Percentiles rank a stretch among this genome's conserved stretches.
Conservation (phyloP, 2,113 vertebrate species). For the Coturnix japonica region DNA sequence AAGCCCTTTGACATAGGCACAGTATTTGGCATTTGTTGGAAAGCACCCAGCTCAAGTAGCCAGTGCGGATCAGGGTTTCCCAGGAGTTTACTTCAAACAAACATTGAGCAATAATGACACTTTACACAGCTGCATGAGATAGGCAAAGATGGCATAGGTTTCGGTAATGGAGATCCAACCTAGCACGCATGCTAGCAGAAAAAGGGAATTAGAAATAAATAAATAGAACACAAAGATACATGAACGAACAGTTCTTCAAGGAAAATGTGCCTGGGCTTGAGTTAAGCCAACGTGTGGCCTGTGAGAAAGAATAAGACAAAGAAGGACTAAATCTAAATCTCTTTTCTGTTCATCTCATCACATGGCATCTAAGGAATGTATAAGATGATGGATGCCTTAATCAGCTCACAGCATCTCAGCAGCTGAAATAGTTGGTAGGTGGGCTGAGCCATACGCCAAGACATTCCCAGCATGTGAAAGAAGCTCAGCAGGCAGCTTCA, state of each 20-base stretch:
- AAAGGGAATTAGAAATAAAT: background rate
- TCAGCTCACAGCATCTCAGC: slow-evolving; percentile 17
- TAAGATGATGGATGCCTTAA: background rate
- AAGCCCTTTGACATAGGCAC: background rate
- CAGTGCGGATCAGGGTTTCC: background rate
- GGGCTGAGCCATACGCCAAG: slow-evolving; percentile 49
- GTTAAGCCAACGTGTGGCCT: background rate
- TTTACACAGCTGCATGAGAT: background rate
- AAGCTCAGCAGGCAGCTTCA: slow-evolving; percentile 14
- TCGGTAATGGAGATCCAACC: slow-evolving; percentile 24
- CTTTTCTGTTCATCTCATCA: background rate
- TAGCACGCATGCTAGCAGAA: background rate
- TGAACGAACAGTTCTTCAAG: background rate
- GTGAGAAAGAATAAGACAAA: background rate
- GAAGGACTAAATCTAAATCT: background rate
- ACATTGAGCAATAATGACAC: background rate
- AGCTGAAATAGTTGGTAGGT: slow-evolving; percentile 54
- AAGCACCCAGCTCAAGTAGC: background rate
- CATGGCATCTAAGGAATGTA: background rate
- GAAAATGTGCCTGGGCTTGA: background rate
- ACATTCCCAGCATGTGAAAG: slow-evolving; percentile 33
- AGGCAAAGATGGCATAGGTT: background rate
- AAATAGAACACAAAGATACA: slow-evolving; percentile 6
- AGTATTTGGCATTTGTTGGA: background rate
- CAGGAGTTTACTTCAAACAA: background rate